Base-by-base conservation (phyloP, 2,888 invertebrate genomes). In the Antitype chi region DNA sequence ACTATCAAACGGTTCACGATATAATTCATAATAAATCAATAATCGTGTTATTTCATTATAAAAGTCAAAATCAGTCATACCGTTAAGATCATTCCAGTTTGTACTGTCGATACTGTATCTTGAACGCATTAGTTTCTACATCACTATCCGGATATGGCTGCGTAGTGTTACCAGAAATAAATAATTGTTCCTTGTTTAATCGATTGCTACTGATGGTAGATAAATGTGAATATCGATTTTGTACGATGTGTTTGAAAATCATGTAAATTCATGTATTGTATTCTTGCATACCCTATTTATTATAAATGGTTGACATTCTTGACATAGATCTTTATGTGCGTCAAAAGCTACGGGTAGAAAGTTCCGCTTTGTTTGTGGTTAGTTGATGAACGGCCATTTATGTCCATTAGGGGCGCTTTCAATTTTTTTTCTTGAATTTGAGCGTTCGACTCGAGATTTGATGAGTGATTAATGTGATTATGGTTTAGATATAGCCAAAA, bases 111-210 rank as follows among this genome's bases (percentile, higher is more conserved):
- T 72, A 28, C n/a, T 67, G 32, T 43, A 53, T 2, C 15, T 23
- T 2, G 11, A 11, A 13, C 6, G 32, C 11, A 28, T 15, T 11
- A 1, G 17, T 60, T 60, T 8, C 32, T 25, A 1, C 23, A 6
- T 38, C 76, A 75, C 76, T 75, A 75, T 28, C 28, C 64, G 64
- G 76, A 75, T 74, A 75, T 76, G 9, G 7, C 38, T 49, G 32
- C 15, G 9, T n/a, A n/a, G 4, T 63, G 75, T 76, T 74, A 57
- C 75, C 75, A 64, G 38, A 28, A 49, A 73, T 25, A 64, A 64
- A 57, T 38, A 47, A 43, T 25, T 23, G 7, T 9, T 32, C 11
- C n/a, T 70, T 59, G 25, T n/a, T 47, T 28, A 2, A 47, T 73
- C 25, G n/a, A 74, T 63, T 25, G 7, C 32, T 17, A 11, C 20